A percentile compares a stretch with the other conserved stretches of the same genome.
Evolutionary conservation across 2,797 vertebrate species (phyloP).

Genomic region (Babyrousa celebensis): DNA sequence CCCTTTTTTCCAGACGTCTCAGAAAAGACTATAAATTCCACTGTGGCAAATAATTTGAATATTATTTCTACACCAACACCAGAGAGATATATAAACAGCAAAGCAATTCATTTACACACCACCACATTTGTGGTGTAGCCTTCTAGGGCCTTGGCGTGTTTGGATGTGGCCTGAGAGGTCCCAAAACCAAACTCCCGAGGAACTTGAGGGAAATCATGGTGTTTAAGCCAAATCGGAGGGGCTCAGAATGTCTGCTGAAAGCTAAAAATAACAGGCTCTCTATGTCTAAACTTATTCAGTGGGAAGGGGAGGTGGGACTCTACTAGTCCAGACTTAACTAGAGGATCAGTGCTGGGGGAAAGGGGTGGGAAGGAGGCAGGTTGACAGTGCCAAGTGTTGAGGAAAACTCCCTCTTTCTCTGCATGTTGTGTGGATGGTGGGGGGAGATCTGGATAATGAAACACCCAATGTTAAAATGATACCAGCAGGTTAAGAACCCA

Average conservation of each 20-base stretch:
- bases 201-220: constrained; percentile 55
- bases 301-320: not conserved
- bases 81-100: constrained; percentile 5
- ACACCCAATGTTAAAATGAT: not conserved
- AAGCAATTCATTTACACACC: not conserved
- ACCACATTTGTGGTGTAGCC: not conserved
- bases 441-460: not conserved
- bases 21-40: not conserved
- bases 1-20: not conserved
- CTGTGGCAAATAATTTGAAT: not conserved
- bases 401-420: not conserved
- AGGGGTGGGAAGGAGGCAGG: not conserved
- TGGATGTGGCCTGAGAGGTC: constrained; percentile 48
- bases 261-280: constrained; percentile 44
- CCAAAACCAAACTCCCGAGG: constrained; percentile 14
- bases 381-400: not conserved
- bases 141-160: not conserved
- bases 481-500: no score
- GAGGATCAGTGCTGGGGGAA: not conserved
- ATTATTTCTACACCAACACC: not conserved
- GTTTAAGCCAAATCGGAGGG: not conserved
- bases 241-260: not conserved
- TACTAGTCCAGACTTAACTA: not conserved
- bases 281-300: not conserved
- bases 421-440: no score